Base-by-base conservation (phyloP, 2,888 invertebrate species). In the Pyrrhia umbra region DNA sequence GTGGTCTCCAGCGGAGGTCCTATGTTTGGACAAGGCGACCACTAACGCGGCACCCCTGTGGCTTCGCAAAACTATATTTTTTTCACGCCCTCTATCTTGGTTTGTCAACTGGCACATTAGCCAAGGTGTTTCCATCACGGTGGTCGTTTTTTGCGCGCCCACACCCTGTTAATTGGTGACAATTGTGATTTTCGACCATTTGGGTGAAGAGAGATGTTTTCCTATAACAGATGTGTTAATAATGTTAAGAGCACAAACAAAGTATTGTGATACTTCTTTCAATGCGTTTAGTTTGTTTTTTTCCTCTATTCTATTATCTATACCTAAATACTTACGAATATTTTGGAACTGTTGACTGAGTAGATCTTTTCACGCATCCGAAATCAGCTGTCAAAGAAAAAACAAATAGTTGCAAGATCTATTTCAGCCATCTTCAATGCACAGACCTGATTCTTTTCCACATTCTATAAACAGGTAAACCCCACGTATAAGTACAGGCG, bases 31-130 rank as follows among this genome's bases (percentile, higher is more conserved):
- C 92, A 91, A 82, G 85, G 82, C 82, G 82, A 82, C 85, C 85
- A 88, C 88, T 88, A 81, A 81, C 71, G 68, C 74, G 68, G 88
- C 90, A 85, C 92, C 92, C 94, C 93, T 89, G 92, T 78, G 88
- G 93, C 86, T 92, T 87, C 82, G 88, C 88, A 82, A 89, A 85
- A 85, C 83, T 80, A 75, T 80, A 71, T 80, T 85, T 86, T 89
- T 90, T 91, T 88, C 88, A 79, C 81, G 71, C 78, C 81, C 76
- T 82, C 71, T 83, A 85, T 85, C 89, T 89, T 81, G 85, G 91
- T 89, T 88, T 92, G 93, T 94, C 94, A 94, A 89, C 93, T 92
- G 86, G 83, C 91, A 94, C 93, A 93, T 94, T 94, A 94, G 85
- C 91, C 92, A 92, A 92, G 93, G 92, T 94, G 92, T 93, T 89